Base-by-base conservation (phyloP, 2,888 invertebrate species). In the Hymenopus coronatus region DNA sequence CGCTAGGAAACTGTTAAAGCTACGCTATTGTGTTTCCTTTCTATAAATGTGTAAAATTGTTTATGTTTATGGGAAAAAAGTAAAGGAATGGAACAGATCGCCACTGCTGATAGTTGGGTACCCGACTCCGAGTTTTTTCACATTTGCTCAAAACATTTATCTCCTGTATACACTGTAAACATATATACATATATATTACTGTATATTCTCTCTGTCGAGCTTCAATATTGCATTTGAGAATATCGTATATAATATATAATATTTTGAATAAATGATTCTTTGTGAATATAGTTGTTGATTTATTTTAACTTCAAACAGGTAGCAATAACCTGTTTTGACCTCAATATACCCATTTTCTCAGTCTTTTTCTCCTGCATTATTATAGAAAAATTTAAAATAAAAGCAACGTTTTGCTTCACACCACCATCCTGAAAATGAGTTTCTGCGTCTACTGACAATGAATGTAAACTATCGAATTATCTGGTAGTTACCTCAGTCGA, bases 211-310 rank as follows among this genome's bases (percentile, higher is more conserved):
- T 84, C 88, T 89, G 89, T 88, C 89, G 89, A 89, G 89, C 89
- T 89, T 88, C 89, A 88, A 89, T 88, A 88, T 89, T 89, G 89
- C 88, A 89, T 89, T 88, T 88, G 89, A 89, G 89, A 88, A 89
- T 89, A 88, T 88, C 83, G 88, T 89, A 89, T 89, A 82, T 89
- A 89, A 89, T 88, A 88, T 89, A 89, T 89, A 89, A 89, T 89
- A 89, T 89, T 89, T 89, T 89, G 84, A 89, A 89, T 89, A 89
- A 89, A 89, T 83, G 86, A 89, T 89, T 89, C 89, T 89, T 89
- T 89, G 89, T 89, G 89, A 88, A 89, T 28, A 46, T 40, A 28
- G 27, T 86, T 54, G 70, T 86, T 28, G 14, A 81, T 0, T 83
- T 83, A 83, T 28, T 83, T 70, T 70, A 40, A 40, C 40, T 12